These are phyloP conservation scores for Agrotis ipsilon DNA, from an alignment of 2,888 invertebrate genomes.

Conservation along the genomic window DNA sequence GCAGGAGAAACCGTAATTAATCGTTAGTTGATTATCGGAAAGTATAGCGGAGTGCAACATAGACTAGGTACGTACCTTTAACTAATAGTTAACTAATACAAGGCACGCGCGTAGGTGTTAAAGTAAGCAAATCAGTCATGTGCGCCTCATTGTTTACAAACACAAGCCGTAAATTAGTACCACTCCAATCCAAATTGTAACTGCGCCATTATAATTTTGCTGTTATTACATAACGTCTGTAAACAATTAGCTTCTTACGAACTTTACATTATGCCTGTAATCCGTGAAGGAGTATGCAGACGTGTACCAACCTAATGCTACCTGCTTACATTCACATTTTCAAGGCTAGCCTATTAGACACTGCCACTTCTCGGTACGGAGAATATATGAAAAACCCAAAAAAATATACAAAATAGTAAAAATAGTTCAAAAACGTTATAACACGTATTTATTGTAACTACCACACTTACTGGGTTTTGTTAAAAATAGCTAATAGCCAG, in stretches of 20 bases:
- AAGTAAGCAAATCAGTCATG: slow-evolving; percentile 77
- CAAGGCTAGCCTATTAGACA: neutral
- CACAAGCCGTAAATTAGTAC: slow-evolving; percentile 73
- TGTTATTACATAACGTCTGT: slow-evolving; percentile 47
- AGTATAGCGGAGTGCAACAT: slow-evolving; percentile 38
- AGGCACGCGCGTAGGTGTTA: slow-evolving; percentile 68
- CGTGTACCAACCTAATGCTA: neutral
- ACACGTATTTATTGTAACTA: slow-evolving; percentile 16
- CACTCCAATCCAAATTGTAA: slow-evolving; percentile 63
- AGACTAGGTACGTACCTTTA: slow-evolving; percentile 46
- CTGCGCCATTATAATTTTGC: slow-evolving; percentile 52
- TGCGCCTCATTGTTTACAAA: slow-evolving; percentile 76
- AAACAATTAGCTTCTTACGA: slow-evolving; percentile 30
- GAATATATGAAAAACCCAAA: neutral
- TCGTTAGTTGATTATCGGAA: slow-evolving; percentile 31
- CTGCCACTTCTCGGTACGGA: too few species aligned
- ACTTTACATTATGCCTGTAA: neutral
- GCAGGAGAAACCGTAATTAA: slow-evolving; percentile 23
- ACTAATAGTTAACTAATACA: slow-evolving; percentile 65
- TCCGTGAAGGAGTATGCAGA: neutral
- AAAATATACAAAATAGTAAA: neutral
- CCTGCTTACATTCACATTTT: too few species aligned
- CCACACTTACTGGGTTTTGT: slow-evolving; percentile 18
- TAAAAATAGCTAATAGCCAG: slow-evolving; percentile 46
- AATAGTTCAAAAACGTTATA: too few species aligned